A percentile compares a stretch with the other conserved stretches of the same genome.
phyloP scores from a whole-genome alignment of 2,113 vertebrate species.

The Orcinus orca region DNA sequence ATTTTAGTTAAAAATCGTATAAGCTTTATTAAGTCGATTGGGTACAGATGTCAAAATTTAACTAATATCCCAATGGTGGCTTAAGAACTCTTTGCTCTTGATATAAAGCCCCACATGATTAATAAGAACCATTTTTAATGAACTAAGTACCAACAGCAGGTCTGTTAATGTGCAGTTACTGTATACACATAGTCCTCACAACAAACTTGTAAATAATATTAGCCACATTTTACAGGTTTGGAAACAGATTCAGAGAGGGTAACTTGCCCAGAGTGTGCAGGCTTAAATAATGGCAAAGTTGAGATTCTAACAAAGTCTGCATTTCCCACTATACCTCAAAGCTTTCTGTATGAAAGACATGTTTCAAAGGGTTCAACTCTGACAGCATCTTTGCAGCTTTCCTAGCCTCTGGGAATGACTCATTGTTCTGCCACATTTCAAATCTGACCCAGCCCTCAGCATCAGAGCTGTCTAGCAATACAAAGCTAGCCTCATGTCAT shows the following conservation, averaged over 20 bases:
- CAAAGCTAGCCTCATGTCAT: background rate
- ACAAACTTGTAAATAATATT: background rate
- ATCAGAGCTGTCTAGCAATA: background rate
- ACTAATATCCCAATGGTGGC: background rate
- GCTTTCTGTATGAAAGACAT: background rate
- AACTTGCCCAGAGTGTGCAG: background rate
- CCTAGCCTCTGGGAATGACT: background rate
- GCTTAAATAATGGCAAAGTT: background rate
- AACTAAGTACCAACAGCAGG: background rate
- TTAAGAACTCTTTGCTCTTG: slow-evolving; percentile 39
- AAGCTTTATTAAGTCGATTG: background rate
- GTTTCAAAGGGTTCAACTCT: background rate
- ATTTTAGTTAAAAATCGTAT: background rate
- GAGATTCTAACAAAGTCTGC: background rate
- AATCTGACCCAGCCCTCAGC: background rate
- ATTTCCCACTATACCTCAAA: background rate
- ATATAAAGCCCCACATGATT: background rate
- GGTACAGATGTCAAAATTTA: slow-evolving; percentile 11
- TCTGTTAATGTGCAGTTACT: background rate
- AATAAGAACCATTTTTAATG: slow-evolving; percentile 9
- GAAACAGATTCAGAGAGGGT: background rate
- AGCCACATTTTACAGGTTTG: background rate
- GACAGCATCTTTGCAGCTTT: background rate
- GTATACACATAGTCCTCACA: background rate
- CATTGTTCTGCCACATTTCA: background rate